Base-by-base conservation (phyloP, 1,140 invertebrate genomes). In the Panagrolaimus sp. region DNA sequence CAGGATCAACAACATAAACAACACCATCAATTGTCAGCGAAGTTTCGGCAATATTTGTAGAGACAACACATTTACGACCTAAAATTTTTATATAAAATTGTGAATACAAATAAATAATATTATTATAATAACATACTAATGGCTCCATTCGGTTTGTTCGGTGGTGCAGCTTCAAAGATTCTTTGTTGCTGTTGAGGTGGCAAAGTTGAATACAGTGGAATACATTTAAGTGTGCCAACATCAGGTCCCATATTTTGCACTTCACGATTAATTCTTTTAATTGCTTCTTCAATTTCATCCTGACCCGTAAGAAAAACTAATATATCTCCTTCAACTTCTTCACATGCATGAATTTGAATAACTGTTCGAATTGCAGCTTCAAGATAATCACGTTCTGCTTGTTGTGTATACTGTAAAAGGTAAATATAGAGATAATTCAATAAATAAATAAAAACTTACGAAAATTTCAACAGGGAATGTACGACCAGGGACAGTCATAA, bases 1-100 rank as follows among this genome's bases (percentile, higher is more conserved):
- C 96, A n/a, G 96, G 95, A 87, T 99, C 96, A 81, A 99, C 98
- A 0, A 99, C 96, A 86, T 97, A 99, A 7, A 98, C 96, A n/a
- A 99, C 94, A 68, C 96, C 96, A 83, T 99, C 96, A 79, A 99
- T 99, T 0, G 96, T 99, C 5, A 99, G 85, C 0, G 95, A 98
- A 0, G 96, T 99, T 87, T 99, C 96, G 0, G 96, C 96, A 76
- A 99, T 98, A 83, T 99, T 99, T 0, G 96, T 99, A 0, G 95
- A 97, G 0, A 99, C 92, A 0, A 99, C 95, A 23, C 95, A 83
- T 71, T 82, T 82, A 11, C 80, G 64, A 45, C 79, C 78, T 77
- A 31, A 38, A 63, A 74, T 23, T 31, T n/a, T n/a, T n/a, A n/a
- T n/a, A n/a, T n/a, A n/a, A n/a, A n/a, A n/a, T n/a, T n/a, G n/a